Evolutionary conservation across 1,140 invertebrate genomes (phyloP).

Genomic region (Cardiocondyla obscurior): DNA sequence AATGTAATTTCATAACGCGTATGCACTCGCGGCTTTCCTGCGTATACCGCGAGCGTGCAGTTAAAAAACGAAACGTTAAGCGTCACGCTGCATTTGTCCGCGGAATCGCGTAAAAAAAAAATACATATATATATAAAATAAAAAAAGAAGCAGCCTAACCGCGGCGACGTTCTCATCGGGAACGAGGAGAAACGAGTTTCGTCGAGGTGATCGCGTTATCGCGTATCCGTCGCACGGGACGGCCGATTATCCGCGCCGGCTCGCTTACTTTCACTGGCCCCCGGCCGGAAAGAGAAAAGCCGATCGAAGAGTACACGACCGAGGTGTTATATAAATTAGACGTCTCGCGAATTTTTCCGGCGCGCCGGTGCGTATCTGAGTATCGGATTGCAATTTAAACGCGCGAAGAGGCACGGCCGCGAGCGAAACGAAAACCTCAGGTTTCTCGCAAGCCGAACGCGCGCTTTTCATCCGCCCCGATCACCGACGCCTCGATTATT

Average conservation of each 20-base stretch:
- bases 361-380: slow-evolving; percentile 13
- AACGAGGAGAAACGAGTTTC: slow-evolving; percentile 58
- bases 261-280: slow-evolving; percentile 77
- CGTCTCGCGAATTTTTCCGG: slow-evolving; percentile 59
- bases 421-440: not conserved
- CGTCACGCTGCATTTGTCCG: not conserved
- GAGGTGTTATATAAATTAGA: slow-evolving; percentile 78
- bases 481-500: not conserved
- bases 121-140: no score
- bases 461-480: not conserved
- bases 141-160: not conserved
- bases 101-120: not conserved
- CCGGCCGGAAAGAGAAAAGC: slow-evolving; percentile 76
- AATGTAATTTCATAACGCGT: not conserved
- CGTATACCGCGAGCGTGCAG: not conserved
- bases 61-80: not conserved
- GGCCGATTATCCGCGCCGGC: slow-evolving; percentile 57
- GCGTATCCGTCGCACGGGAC: slow-evolving; percentile 56
- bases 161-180: slow-evolving; percentile 3
- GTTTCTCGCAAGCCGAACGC: not conserved
- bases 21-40: not conserved
- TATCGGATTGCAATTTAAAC: slow-evolving; percentile 8
- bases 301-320: slow-evolving; percentile 62
- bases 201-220: slow-evolving; percentile 61
- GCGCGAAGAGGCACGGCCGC: not conserved